These are phyloP conservation scores for Dynastes hyllus DNA, from an alignment of 2,888 invertebrate species.

Conservation along the genomic window DNA sequence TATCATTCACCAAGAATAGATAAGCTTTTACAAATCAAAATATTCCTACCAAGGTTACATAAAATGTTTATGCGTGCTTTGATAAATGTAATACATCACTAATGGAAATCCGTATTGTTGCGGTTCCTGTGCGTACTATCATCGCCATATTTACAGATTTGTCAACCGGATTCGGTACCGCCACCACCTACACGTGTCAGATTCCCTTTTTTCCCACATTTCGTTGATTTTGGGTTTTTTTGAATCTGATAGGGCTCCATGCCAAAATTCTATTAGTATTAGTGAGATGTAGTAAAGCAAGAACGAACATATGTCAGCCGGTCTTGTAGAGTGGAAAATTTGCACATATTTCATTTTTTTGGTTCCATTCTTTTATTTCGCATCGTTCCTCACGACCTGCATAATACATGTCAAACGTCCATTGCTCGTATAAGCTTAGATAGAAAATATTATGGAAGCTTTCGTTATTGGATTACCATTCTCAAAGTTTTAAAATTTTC, in stretches of 20 bases:
- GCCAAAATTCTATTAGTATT: constrained; percentile 26
- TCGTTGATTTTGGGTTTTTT: too few relatives aligned
- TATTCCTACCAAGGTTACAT: too few relatives aligned
- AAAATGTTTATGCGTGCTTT: background rate
- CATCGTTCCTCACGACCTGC: background rate
- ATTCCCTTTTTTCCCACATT: constrained; percentile 19
- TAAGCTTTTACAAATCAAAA: too few relatives aligned
- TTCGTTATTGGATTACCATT: too few relatives aligned
- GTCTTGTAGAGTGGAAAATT: background rate
- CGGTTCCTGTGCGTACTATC: too few relatives aligned
- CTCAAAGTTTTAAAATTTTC: too few relatives aligned
- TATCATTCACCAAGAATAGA: too few relatives aligned
- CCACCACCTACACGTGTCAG: constrained; percentile 13
- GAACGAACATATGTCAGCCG: background rate
- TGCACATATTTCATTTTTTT: background rate
- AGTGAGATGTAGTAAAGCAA: background rate
- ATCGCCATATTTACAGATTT: too few relatives aligned
- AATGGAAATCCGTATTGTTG: too few relatives aligned
- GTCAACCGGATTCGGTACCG: constrained; percentile 1
- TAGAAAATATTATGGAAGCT: too few relatives aligned
- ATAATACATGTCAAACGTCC: background rate
- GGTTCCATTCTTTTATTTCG: background rate
- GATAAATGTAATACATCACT: too few relatives aligned
- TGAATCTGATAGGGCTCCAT: background rate
- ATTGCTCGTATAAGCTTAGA: too few relatives aligned